phyloP scores from a whole-genome alignment of 2,797 vertebrate genomes.

The Neosilurus mollespiculum region DNA sequence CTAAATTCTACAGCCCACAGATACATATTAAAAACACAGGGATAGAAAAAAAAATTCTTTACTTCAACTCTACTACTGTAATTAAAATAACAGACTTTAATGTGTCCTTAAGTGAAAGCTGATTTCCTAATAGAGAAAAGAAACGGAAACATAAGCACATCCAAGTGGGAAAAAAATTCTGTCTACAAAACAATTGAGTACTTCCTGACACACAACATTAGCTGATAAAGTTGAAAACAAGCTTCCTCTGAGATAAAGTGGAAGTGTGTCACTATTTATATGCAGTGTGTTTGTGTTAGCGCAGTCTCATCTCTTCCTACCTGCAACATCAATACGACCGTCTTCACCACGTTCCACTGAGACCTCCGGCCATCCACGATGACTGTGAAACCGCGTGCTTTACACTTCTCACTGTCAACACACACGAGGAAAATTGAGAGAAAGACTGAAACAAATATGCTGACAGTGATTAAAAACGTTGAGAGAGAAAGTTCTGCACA shows the following conservation, averaged over 20 bases:
- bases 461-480: too few species aligned
- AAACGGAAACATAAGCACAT: not conserved
- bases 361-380: conserved; percentile 97
- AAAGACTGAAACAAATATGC: too few species aligned
- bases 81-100: too few species aligned
- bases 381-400: conserved; percentile 96
- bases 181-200: conserved; percentile 19
- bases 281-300: not conserved
- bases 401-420: conserved; percentile 89
- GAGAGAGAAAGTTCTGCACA: too few species aligned
- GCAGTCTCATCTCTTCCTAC: conserved; percentile 65
- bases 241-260: not conserved
- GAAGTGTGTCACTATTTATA: not conserved
- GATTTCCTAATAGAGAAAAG: not conserved
- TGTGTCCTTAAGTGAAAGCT: not conserved
- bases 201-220: conserved; percentile 22
- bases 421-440: not conserved
- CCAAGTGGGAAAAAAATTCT: conserved; percentile 19
- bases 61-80: too few species aligned
- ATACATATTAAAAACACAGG: too few species aligned
- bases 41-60: too few species aligned
- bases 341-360: conserved; percentile 98
- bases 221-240: not conserved
- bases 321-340: conserved; percentile 97
- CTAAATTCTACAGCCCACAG: too few species aligned